Percentiles rank a stretch among this genome's conserved stretches.
Conservation (phyloP, 1,140 invertebrate species). For the Araneus ventricosus region DNA sequence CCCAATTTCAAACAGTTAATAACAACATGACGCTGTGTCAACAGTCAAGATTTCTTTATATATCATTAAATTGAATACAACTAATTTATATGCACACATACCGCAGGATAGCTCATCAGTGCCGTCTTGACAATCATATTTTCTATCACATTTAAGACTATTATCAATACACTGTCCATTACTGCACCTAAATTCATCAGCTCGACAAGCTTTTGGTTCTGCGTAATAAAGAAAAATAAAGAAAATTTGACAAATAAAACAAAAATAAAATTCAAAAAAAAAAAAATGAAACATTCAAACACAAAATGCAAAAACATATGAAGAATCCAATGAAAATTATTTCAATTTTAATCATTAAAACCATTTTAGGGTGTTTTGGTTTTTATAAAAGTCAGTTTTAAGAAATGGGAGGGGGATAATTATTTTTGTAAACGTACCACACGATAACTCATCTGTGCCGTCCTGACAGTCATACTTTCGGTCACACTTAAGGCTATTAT, state of each 20-base stretch:
- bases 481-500: slow-evolving; percentile 83
- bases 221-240: not conserved
- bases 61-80: too few relatives aligned
- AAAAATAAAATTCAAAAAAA: not conserved
- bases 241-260: not conserved
- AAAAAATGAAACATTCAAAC: too few relatives aligned
- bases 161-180: slow-evolving; percentile 79
- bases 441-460: slow-evolving; percentile 76
- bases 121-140: slow-evolving; percentile 84
- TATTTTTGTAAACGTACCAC: not conserved
- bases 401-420: not conserved
- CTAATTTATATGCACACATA: not conserved
- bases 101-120: slow-evolving; percentile 79
- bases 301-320: too few relatives aligned
- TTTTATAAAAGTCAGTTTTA: not conserved
- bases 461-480: slow-evolving; percentile 88
- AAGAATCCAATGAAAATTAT: not conserved
- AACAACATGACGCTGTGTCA: too few relatives aligned
- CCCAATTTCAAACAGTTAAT: too few relatives aligned
- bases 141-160: slow-evolving; percentile 78
- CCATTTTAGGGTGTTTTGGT: not conserved
- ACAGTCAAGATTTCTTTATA: too few relatives aligned
- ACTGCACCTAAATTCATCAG: slow-evolving; percentile 81
- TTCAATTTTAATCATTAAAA: not conserved
- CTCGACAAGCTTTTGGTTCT: slow-evolving; percentile 75